These are phyloP conservation scores for Busseola fusca DNA, from an alignment of 2,888 invertebrate genomes.

Conservation along the genomic window DNA sequence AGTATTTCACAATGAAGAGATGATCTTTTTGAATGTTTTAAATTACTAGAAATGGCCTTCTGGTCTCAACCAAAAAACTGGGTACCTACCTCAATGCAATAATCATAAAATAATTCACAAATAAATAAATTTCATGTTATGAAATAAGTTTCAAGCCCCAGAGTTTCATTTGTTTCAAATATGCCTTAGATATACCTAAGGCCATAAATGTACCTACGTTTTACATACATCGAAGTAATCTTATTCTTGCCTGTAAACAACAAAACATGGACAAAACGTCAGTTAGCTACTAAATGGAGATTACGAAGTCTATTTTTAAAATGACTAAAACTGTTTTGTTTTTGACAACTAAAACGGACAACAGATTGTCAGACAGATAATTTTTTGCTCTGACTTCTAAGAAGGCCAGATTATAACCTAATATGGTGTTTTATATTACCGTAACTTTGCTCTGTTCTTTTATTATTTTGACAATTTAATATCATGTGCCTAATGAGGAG, in stretches of 20 bases:
- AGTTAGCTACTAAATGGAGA: background rate
- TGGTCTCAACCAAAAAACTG: background rate
- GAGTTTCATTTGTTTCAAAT: background rate
- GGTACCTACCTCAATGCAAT: background rate
- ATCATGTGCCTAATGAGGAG: constrained; percentile 45
- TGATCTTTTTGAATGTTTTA: too few relatives aligned
- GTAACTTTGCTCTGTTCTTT: constrained; percentile 42
- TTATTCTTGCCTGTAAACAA: background rate
- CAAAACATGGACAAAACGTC: background rate
- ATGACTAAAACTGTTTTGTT: constrained; percentile 36
- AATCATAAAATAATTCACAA: constrained; percentile 10
- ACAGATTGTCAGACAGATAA: constrained; percentile 43
- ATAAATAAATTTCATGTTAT: too few relatives aligned
- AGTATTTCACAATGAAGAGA: background rate
- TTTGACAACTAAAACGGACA: constrained; percentile 37
- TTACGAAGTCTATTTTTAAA: constrained; percentile 16
- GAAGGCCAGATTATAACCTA: constrained; percentile 52
- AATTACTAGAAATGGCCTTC: too few relatives aligned
- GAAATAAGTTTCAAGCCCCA: too few relatives aligned
- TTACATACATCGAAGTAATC: background rate
- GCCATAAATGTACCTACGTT: background rate
- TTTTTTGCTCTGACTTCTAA: constrained; percentile 47
- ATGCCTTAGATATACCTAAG: background rate
- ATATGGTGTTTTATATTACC: constrained; percentile 49
- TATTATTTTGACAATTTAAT: constrained; percentile 51